A percentile compares a stretch with the other conserved stretches of the same genome.
Conservation (phyloP, 37 sponge, comb jelly and placozoan genomes). For the Trichoplax adhaerens region DNA sequence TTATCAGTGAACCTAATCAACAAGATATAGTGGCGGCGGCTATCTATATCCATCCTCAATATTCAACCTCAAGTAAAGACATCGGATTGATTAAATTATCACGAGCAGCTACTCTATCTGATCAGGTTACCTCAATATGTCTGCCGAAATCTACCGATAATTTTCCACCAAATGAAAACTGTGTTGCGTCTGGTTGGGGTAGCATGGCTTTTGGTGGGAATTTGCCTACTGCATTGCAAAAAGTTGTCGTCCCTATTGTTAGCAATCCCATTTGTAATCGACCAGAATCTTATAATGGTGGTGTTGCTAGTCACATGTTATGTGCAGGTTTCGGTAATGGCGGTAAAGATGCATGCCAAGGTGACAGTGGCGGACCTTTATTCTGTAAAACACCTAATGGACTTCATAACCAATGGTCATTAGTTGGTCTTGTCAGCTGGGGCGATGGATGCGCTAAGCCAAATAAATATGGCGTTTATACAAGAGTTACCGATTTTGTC, state of each 20-base stretch:
- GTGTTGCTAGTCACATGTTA: neutral
- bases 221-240: constrained; percentile 14
- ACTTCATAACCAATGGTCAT: constrained; percentile 6
- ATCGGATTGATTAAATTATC: constrained; percentile 18
- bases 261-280: neutral
- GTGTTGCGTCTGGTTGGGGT: constrained; percentile 37
- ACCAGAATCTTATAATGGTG: no score
- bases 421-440: constrained; percentile 22
- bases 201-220: neutral
- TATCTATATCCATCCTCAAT: neutral
- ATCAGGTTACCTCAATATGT: constrained; percentile 6
- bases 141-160: constrained; percentile 10
- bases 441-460: constrained; percentile 25
- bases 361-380: no score
- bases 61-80: constrained; percentile 6
- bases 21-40: neutral
- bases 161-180: neutral
- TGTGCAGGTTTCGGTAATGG: constrained; percentile 35
- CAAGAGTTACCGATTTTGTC: constrained; percentile 2
- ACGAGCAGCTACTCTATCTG: constrained; percentile 8
- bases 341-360: neutral
- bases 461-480: constrained; percentile 33
- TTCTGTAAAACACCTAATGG: neutral
- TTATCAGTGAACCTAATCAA: constrained; percentile 8
- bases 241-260: constrained; percentile 24